Conservation (phyloP, 2,888 invertebrate species). For the Cremastinae sp. region DNA sequence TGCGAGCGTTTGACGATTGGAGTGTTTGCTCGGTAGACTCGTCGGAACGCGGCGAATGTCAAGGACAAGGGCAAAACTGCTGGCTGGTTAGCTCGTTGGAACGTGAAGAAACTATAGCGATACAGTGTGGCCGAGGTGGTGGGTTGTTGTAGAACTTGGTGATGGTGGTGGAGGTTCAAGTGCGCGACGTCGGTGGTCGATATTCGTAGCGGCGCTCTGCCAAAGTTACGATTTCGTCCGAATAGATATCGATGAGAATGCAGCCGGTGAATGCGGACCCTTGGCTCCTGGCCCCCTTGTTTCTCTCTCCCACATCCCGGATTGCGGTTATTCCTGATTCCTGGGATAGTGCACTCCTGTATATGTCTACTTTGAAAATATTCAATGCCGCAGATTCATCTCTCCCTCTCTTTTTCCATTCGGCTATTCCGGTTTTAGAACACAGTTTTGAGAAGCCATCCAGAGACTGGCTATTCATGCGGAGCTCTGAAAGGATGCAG, state of each 20-base stretch:
- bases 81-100: conserved; percentile 33
- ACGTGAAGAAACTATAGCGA: conserved; percentile 32
- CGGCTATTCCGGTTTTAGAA: neutral
- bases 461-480: conserved; percentile 12
- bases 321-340: neutral
- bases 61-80: conserved; percentile 69
- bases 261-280: conserved; percentile 25
- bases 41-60: conserved; percentile 68
- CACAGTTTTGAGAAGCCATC: conserved; percentile 12
- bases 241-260: conserved; percentile 16
- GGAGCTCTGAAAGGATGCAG: conserved; percentile 6
- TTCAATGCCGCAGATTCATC: conserved; percentile 22
- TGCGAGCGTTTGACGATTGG: conserved; percentile 33
- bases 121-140: conserved; percentile 27
- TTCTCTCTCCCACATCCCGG: conserved; percentile 28
- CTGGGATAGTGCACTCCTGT: neutral
- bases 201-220: conserved; percentile 66
- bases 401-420: neutral
- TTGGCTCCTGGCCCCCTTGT: conserved; percentile 40
- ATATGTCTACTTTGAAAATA: conserved; percentile 22
- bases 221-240: conserved; percentile 64
- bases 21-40: conserved; percentile 65
- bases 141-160: conserved; percentile 20
- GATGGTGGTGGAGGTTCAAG: conserved; percentile 48
- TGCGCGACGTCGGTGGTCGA: conserved; percentile 65